These are phyloP conservation scores for Rhinopomastus cyanomelas DNA, from an alignment of 2,113 vertebrate species.

Conservation along the genomic window DNA sequence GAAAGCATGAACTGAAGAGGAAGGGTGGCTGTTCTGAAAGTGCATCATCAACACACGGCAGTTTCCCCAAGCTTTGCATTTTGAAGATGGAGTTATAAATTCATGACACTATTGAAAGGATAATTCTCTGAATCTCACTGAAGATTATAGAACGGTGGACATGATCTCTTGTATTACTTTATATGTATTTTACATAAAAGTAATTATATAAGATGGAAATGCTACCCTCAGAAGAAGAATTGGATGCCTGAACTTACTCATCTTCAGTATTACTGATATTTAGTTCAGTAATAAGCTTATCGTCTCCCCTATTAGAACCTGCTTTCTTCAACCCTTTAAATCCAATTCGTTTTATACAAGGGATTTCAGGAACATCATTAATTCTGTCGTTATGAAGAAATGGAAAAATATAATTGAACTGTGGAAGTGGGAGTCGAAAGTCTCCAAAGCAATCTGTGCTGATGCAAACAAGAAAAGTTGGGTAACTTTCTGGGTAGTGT, in stretches of 20 bases:
- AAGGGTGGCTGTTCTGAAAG: neutral
- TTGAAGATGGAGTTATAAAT: neutral
- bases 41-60: neutral
- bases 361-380: constrained; percentile 16
- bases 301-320: neutral
- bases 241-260: neutral
- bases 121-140: neutral
- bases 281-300: constrained; percentile 49
- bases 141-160: neutral
- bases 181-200: neutral
- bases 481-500: neutral
- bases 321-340: constrained; percentile 34
- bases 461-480: constrained; percentile 6
- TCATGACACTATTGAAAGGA: neutral
- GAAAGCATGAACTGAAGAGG: neutral
- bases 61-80: neutral
- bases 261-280: neutral
- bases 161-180: neutral
- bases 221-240: neutral
- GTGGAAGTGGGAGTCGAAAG: neutral
- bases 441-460: constrained; percentile 12
- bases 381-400: constrained; percentile 1
- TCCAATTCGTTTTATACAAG: neutral
- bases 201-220: constrained; percentile 8
- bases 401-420: neutral